phyloP scores from a whole-genome alignment of 2,888 invertebrate species.

The Abscondita cerata region DNA sequence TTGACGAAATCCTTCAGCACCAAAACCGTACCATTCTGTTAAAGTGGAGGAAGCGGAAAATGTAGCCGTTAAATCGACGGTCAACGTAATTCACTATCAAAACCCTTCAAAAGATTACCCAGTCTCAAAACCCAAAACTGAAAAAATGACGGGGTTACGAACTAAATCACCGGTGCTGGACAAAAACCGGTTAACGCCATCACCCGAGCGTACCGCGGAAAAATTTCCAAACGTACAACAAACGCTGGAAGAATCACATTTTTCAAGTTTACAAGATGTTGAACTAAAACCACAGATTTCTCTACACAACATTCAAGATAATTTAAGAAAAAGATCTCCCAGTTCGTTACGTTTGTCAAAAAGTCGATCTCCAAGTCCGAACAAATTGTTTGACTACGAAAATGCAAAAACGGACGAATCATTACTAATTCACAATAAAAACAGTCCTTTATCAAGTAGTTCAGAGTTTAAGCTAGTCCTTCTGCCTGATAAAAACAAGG shows the following conservation, averaged over 20 bases:
- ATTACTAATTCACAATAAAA: slow-evolving; percentile 46
- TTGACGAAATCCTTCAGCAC: too few relatives aligned
- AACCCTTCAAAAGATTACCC: neutral
- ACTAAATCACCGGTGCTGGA: too few relatives aligned
- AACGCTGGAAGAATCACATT: too few relatives aligned
- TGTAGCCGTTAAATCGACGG: slow-evolving; percentile 8
- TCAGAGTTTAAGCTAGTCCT: slow-evolving; percentile 85
- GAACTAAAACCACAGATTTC: too few relatives aligned
- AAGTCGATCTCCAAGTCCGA: slow-evolving; percentile 39
- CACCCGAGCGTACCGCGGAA: too few relatives aligned
- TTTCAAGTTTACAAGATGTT: too few relatives aligned
- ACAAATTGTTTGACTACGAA: slow-evolving; percentile 9
- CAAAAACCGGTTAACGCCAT: too few relatives aligned
- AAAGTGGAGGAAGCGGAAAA: slow-evolving; percentile 11
- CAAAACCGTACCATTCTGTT: slow-evolving; percentile 3
- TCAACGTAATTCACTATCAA: slow-evolving; percentile 21
- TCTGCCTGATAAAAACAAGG: slow-evolving; percentile 53
- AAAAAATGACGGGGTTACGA: too few relatives aligned
- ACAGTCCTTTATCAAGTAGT: slow-evolving; percentile 67
- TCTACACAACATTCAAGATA: too few relatives aligned
- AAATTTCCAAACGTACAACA: too few relatives aligned
- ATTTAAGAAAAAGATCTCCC: slow-evolving; percentile 36
- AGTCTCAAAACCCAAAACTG: neutral
- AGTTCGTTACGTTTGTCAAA: slow-evolving; percentile 35
- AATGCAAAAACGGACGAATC: neutral